Evolutionary conservation across 1,140 invertebrate species (phyloP).

Genomic region (Drusus annulatus): DNA sequence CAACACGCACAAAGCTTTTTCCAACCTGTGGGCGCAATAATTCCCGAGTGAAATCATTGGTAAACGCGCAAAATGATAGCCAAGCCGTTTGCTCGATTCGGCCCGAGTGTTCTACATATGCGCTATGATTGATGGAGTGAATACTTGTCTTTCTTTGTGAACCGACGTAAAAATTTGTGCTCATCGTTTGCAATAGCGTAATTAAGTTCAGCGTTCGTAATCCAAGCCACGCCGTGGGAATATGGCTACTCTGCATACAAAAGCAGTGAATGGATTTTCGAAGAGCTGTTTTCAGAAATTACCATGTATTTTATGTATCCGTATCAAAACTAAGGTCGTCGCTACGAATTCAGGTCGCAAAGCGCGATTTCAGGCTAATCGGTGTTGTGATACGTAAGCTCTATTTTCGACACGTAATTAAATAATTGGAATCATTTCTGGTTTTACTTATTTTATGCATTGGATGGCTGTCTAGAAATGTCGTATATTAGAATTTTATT

Average conservation of each 20-base stretch:
- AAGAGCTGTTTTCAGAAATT: constrained; percentile 38
- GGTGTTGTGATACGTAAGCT: not conserved
- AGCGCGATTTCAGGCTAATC: not conserved
- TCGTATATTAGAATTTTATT: too few species aligned
- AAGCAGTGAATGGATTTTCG: constrained; percentile 19
- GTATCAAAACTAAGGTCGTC: constrained; percentile 27
- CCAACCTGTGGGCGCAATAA: too few species aligned
- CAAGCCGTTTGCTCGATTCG: too few species aligned
- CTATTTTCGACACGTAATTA: too few species aligned
- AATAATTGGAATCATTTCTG: too few species aligned
- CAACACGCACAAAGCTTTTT: too few species aligned
- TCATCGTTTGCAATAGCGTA: constrained; percentile 23
- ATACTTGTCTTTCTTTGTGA: constrained; percentile 21
- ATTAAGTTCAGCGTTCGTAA: constrained; percentile 17
- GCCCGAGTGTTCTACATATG: constrained; percentile 1
- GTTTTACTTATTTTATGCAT: too few species aligned
- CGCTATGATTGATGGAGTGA: constrained; percentile 10
- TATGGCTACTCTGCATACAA: constrained; percentile 6
- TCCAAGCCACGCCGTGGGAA: constrained; percentile 26
- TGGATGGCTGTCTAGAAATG: too few species aligned
- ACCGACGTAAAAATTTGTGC: not conserved
- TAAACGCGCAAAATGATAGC: too few species aligned
- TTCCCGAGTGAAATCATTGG: too few species aligned
- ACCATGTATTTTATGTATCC: constrained; percentile 40
- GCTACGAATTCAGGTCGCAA: constrained; percentile 25